Conservation (phyloP, 2,113 vertebrate species). For the Oncorhynchus gorbuscha region DNA sequence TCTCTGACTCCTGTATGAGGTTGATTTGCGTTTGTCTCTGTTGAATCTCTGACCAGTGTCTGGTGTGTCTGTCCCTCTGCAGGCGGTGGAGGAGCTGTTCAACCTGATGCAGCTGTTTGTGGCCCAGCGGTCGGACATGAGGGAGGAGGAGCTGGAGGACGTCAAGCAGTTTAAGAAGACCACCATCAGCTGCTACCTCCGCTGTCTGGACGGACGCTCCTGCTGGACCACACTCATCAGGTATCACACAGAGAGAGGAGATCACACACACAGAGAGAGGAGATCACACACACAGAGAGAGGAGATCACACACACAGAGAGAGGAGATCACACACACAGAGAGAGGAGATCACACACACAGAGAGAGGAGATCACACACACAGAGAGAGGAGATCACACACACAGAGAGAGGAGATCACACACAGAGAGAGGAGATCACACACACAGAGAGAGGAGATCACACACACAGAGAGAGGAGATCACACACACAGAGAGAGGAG, state of each 20-base stretch:
- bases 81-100: slow-evolving; percentile 98
- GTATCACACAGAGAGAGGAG: slow-evolving; percentile 56
- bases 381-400: too few relatives aligned
- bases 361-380: too few relatives aligned
- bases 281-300: background rate
- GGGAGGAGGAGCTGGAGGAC: slow-evolving; percentile 94
- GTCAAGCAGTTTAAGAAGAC: slow-evolving; percentile 99
- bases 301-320: too few relatives aligned
- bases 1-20: too few relatives aligned
- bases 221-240: slow-evolving; percentile 99
- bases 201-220: slow-evolving; percentile 96
- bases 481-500: too few relatives aligned
- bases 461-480: too few relatives aligned
- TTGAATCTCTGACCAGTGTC: background rate
- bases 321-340: too few relatives aligned
- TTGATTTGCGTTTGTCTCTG: too few relatives aligned
- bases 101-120: slow-evolving; percentile 98
- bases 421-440: too few relatives aligned
- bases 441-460: too few relatives aligned
- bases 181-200: slow-evolving; percentile 98
- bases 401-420: too few relatives aligned
- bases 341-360: too few relatives aligned
- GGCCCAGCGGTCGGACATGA: slow-evolving; percentile 94
- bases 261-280: background rate
- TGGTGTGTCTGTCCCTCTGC: slow-evolving; percentile 34